A percentile compares a stretch with the other conserved stretches of the same genome.
These are phyloP conservation scores for Byasa hedistus DNA, from an alignment of 2,888 invertebrate genomes.

Conservation along the genomic window DNA sequence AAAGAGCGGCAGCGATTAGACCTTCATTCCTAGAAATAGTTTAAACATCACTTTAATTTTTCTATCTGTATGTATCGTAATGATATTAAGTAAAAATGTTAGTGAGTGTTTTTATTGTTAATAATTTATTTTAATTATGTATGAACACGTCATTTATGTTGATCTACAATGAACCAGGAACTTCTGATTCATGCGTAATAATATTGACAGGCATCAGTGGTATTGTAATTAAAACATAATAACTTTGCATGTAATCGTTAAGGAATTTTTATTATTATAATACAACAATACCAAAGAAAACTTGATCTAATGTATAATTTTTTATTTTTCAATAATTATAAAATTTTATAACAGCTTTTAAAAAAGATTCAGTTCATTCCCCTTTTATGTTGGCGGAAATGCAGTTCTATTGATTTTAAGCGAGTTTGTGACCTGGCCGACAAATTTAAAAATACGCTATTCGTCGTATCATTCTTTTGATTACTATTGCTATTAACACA, in stretches of 20 bases:
- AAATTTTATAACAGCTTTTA: background rate
- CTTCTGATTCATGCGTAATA: conserved; percentile 19
- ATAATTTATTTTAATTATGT: background rate
- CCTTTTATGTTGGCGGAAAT: conserved; percentile 1
- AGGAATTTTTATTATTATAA: conserved; percentile 19
- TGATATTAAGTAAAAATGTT: background rate
- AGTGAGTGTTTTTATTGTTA: background rate
- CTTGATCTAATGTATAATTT: background rate
- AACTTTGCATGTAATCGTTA: conserved; percentile 6
- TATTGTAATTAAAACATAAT: conserved; percentile 23
- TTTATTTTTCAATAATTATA: background rate
- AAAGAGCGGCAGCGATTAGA: background rate
- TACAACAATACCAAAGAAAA: conserved; percentile 2
- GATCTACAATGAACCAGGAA: conserved; percentile 22
- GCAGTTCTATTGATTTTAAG: conserved; percentile 15
- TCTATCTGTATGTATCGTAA: background rate
- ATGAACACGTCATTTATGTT: conserved; percentile 2
- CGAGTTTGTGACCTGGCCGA: background rate
- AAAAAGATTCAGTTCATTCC: conserved; percentile 3
- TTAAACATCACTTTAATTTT: background rate
- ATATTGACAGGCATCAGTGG: conserved; percentile 18
- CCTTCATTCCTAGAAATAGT: background rate
- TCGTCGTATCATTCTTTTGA: background rate
- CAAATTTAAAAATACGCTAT: background rate
- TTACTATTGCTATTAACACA: background rate